Base-by-base conservation (phyloP, 2,888 invertebrate genomes). In the Euzophera pinguis region DNA sequence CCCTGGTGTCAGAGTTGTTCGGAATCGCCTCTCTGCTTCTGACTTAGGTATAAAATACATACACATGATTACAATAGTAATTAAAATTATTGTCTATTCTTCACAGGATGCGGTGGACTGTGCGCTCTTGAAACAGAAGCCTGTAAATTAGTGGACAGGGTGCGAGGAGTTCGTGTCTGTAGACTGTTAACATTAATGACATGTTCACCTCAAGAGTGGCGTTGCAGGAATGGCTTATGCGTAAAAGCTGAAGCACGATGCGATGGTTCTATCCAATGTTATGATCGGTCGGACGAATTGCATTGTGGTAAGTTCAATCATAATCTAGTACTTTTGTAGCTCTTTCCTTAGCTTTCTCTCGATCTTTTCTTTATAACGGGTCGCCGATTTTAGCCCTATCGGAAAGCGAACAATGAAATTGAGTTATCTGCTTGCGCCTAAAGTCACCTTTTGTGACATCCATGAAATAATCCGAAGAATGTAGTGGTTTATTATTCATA, bases 221-320 rank as follows among this genome's bases (percentile, higher is more conserved):
- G 92, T 52, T 95, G 95, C 71, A 92, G 91, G n/a, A 94, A 95
- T 67, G 92, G 92, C 13, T 89, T 94, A 54, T 95, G 95, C 70
- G 93, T 95, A 47, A 89, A 92, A 0, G 77, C 84, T 35, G 85
- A 83, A 27, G 92, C 93, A 54, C 91, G 92, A 32, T 95, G 95
- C 77, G 94, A 95, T 71, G 95, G 95, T 10, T 86, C 92, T 52
- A 91, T 94, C 67, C 93, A 95, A 72, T 95, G 95, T 78, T 93
- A 93, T 63, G 94, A 95, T 73, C 91, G 92, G 72, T 93, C 93
- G 13, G 95, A 95, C 77, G 95, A 95, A 85, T 89, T 91, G 69
- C 90, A 93, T 71, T 95, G 95, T 73, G 92, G 95, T 95, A 85
- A 89, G 88, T 75, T 53, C 17, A 47, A 12, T 47, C 10, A 14